These are phyloP conservation scores for Lytechinus variegatus DNA, from an alignment of 35 echinoderm and acorn worm species.

Conservation along the genomic window DNA sequence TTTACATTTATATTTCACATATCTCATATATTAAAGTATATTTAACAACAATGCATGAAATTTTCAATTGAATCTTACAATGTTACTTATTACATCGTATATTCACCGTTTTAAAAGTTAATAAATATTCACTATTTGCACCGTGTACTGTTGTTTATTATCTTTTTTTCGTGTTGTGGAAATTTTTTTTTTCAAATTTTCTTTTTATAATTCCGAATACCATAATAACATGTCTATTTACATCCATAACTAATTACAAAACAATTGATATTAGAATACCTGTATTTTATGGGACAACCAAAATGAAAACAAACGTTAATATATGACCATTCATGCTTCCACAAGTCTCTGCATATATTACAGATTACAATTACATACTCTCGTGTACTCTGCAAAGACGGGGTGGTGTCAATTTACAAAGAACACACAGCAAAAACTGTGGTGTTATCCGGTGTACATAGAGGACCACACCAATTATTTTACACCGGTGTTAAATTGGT, in stretches of 20 bases:
- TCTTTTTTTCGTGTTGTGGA: not conserved
- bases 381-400: no score
- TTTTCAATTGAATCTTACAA: not conserved
- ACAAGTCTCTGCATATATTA: no score
- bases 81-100: not conserved
- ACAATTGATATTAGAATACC: not conserved
- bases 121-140: not conserved
- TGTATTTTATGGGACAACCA: not conserved
- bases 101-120: not conserved
- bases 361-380: no score
- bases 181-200: not conserved
- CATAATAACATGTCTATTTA: not conserved
- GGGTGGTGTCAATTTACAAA: no score
- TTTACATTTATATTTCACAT: not conserved
- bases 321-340: no score
- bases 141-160: not conserved
- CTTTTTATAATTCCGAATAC: not conserved
- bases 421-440: no score
- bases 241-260: not conserved
- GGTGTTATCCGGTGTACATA: no score
- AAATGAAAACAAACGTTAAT: no score
- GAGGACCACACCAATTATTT: no score
- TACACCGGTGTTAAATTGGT: no score
- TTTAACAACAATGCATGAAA: not conserved
- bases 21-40: not conserved